phyloP scores from a whole-genome alignment of 2,888 invertebrate species.

The Drosophila paucipuncta region DNA sequence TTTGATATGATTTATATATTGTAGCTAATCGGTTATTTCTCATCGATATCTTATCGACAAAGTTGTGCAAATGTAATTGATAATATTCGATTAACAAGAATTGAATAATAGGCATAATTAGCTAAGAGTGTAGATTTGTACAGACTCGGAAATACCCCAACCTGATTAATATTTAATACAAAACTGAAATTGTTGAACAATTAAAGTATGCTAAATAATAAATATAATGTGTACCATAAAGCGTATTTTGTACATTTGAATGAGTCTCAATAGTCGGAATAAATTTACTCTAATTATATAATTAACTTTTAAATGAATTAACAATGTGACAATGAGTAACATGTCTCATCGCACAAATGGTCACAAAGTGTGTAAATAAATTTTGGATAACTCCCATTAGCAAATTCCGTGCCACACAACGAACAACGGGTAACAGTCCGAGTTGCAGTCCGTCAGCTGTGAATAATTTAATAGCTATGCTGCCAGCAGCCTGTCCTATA shows the following conservation, averaged over 20 bases:
- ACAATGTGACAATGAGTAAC: background rate
- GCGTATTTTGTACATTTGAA: too few species aligned
- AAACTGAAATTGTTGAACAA: background rate
- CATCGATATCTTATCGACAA: background rate
- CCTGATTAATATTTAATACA: background rate
- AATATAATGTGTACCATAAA: too few species aligned
- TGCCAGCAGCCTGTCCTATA: conserved; percentile 1
- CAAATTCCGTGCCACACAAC: background rate
- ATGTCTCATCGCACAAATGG: conserved; percentile 1
- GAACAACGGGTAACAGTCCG: background rate
- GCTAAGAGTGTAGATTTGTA: too few species aligned
- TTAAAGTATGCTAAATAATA: background rate
- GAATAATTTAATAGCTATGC: conserved; percentile 16
- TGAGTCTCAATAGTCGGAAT: background rate
- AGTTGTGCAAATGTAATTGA: background rate
- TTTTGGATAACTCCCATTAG: background rate
- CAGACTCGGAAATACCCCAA: too few species aligned
- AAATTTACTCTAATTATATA: background rate
- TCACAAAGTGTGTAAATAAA: conserved; percentile 2
- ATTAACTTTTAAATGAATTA: background rate
- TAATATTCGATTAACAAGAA: background rate
- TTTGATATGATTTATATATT: background rate
- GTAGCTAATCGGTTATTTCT: background rate
- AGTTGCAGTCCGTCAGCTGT: conserved; percentile 9
- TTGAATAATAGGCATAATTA: background rate